Evolutionary conservation across 2,797 vertebrate species (phyloP).

Genomic region (Tragopan temminckii): DNA sequence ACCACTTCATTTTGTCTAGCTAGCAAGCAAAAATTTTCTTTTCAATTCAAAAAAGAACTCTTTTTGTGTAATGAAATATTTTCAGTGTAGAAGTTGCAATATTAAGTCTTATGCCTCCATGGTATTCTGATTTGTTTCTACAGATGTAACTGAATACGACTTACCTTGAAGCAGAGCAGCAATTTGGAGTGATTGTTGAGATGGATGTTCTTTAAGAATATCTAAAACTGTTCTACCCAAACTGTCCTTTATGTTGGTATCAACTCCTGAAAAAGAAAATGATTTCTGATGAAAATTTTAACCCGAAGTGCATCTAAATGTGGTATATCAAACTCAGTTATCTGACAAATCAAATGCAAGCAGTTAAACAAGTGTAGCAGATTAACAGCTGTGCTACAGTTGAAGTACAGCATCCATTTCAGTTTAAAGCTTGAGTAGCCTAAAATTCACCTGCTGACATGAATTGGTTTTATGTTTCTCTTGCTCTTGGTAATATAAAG

Average conservation of each 20-base stretch:
- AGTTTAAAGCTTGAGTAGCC: slow-evolving; percentile 1
- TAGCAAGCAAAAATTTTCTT: background rate
- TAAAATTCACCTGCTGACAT: slow-evolving; percentile 23
- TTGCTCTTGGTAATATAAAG: background rate
- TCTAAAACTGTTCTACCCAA: slow-evolving; percentile 94
- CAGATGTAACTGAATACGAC: background rate
- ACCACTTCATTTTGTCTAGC: background rate
- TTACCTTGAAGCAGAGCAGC: slow-evolving; percentile 93
- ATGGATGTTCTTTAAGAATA: slow-evolving; percentile 93
- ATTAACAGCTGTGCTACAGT: slow-evolving; percentile 4
- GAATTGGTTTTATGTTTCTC: background rate
- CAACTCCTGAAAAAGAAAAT: slow-evolving; percentile 89
- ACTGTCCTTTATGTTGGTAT: slow-evolving; percentile 91
- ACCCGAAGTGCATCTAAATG: slow-evolving; percentile 19
- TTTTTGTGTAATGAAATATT: background rate
- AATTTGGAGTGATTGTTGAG: slow-evolving; percentile 95
- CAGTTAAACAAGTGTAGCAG: background rate
- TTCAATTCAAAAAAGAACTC: background rate
- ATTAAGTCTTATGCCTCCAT: background rate
- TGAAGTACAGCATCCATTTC: background rate
- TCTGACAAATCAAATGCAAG: background rate
- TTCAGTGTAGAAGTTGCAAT: background rate
- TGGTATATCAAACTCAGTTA: background rate
- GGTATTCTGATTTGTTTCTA: background rate
- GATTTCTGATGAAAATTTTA: slow-evolving; percentile 38